A percentile compares a stretch with the other conserved stretches of the same genome.
Evolutionary conservation across 2,113 vertebrate species (phyloP).

Genomic region (Gadus chalcogrammus): DNA sequence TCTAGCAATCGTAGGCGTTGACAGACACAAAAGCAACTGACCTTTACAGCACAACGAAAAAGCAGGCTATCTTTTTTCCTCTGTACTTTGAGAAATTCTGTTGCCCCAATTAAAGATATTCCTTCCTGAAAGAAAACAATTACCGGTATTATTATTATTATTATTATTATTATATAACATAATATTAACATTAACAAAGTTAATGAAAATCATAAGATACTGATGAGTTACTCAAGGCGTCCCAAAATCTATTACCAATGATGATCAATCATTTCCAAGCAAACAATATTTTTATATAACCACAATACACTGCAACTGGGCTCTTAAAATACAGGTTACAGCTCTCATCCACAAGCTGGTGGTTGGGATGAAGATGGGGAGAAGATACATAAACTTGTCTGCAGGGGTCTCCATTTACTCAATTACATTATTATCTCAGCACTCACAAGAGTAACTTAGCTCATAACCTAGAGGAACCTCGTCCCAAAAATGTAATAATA

Average conservation of each 20-base stretch:
- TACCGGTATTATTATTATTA: background rate
- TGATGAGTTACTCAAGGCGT: too few species aligned
- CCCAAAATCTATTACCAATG: too few species aligned
- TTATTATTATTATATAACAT: background rate
- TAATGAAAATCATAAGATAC: too few species aligned
- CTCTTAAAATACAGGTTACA: too few species aligned
- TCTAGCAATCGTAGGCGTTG: too few species aligned
- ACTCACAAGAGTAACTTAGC: background rate
- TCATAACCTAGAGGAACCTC: too few species aligned
- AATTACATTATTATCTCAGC: slow-evolving; percentile 33
- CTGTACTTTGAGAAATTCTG: slow-evolving; percentile 79
- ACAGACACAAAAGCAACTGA: slow-evolving; percentile 37
- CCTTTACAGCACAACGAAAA: slow-evolving; percentile 77
- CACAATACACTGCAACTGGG: too few species aligned
- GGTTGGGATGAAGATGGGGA: background rate
- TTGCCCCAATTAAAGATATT: slow-evolving; percentile 77
- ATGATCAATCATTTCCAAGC: too few species aligned
- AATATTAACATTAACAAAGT: too few species aligned
- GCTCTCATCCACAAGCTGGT: background rate
- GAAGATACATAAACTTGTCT: slow-evolving; percentile 50
- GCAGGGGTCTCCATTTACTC: slow-evolving; percentile 71
- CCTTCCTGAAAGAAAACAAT: slow-evolving; percentile 80
- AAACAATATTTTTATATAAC: too few species aligned
- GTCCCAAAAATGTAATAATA: background rate
- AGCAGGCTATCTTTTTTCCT: slow-evolving; percentile 83